Evolutionary conservation across 2,113 vertebrate genomes (phyloP), one percentile per base, ranked within the genome.

Genomic region (Hyla sarda): DNA sequence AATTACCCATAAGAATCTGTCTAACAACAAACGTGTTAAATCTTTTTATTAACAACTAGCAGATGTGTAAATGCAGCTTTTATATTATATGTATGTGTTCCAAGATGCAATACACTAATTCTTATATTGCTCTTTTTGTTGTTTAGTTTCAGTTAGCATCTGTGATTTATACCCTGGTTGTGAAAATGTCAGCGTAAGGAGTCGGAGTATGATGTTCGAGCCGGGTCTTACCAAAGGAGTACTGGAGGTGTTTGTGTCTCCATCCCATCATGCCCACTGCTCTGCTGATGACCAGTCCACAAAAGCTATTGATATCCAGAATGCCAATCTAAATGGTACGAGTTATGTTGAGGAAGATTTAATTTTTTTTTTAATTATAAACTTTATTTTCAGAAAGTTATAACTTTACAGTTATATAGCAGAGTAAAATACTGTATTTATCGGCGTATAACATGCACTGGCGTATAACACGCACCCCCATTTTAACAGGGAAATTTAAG

Each of bases 161-260:
- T 96, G 94, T 5, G 98, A 98, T 92, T 92, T 99, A 83, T 99
- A 98, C 89, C 97, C 98, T 0, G 98, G 97, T 87, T 99, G 98
- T 77, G 98, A 99, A 92, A 99, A 99, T 0, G 97, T 99, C 87
- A 99, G 98, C 0, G 98, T 99, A 69, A 93, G 97, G 84, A 99
- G 98, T 83, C 97, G 98, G 74, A 99, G 97, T 91, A 99, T 99
- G 98, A 98, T 99, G 97, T 99, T 99, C 23, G 98, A 99, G 91
- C 98, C 98, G 0, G 98, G 97, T 77, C 93, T 99, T 87, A 99
- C 97, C 88, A 99, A 98, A 92, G 98, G 98, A 0, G 92, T 98
- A n/a, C 92, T 99, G 88, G 97, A 98, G 92, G 95, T 97, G 79
- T 97, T 99, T 0, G 93, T 71, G 83, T 96, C 96, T 37, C 96